phyloP scores from a whole-genome alignment of 2,797 vertebrate genomes.

The Pempheris klunzingeri region DNA sequence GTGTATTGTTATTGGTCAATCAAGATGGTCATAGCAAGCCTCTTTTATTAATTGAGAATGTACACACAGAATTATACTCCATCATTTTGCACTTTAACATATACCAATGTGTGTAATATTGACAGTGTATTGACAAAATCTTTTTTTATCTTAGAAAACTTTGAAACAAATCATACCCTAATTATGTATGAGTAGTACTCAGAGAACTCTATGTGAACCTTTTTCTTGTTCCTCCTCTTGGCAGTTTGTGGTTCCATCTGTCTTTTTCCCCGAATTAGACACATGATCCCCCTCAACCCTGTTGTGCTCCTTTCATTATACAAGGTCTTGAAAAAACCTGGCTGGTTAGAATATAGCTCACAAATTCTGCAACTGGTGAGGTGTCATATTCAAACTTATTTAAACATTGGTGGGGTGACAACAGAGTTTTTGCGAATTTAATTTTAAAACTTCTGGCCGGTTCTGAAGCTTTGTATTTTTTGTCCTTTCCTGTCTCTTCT shows the following conservation, averaged over 20 bases:
- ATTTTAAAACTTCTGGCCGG: background rate
- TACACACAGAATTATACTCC: background rate
- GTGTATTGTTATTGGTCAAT: background rate
- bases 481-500: background rate
- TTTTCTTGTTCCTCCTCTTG: background rate
- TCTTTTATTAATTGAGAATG: background rate
- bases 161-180: too few relatives aligned
- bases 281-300: background rate
- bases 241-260: background rate
- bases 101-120: too few relatives aligned
- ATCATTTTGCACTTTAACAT: background rate
- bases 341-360: background rate
- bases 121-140: too few relatives aligned
- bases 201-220: background rate
- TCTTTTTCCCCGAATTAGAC: background rate
- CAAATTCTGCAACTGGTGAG: background rate
- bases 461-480: background rate
- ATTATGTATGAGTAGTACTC: too few relatives aligned
- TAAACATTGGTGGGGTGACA: background rate
- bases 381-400: background rate
- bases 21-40: background rate
- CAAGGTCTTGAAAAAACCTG: too few relatives aligned
- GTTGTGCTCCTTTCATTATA: background rate
- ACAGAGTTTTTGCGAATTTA: background rate
- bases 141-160: too few relatives aligned